These are phyloP conservation scores for Phaetusa simplex DNA, from an alignment of 2,113 vertebrate species.

Conservation along the genomic window DNA sequence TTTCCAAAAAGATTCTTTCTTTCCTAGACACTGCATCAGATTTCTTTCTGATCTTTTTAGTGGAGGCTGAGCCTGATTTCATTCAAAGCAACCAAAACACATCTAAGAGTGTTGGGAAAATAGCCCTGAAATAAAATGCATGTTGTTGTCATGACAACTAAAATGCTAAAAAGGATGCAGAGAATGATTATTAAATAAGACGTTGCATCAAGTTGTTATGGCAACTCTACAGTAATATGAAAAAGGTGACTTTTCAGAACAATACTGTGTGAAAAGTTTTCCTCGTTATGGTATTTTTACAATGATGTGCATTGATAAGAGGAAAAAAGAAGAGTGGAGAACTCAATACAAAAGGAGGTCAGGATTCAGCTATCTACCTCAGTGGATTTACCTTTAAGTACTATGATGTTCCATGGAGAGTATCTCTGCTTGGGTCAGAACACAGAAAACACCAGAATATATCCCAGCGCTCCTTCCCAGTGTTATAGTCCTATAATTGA, in stretches of 20 bases:
- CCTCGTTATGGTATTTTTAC: background rate
- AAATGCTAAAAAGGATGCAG: slow-evolving; percentile 61
- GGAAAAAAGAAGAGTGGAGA: background rate
- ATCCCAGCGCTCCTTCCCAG: background rate
- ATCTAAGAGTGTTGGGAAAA: background rate
- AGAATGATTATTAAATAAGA: slow-evolving; percentile 55
- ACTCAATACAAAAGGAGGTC: background rate
- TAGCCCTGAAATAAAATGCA: slow-evolving; percentile 49
- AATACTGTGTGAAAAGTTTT: slow-evolving; percentile 9
- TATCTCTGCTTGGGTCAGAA: background rate
- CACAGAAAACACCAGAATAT: background rate
- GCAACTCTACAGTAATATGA: slow-evolving; percentile 54
- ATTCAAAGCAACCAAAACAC: slow-evolving; percentile 33
- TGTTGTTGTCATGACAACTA: slow-evolving; percentile 73
- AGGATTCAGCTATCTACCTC: background rate
- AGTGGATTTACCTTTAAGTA: background rate
- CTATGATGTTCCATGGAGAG: background rate
- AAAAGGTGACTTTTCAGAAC: slow-evolving; percentile 21
- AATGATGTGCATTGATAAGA: background rate
- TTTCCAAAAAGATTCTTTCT: background rate
- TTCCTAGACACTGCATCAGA: background rate
- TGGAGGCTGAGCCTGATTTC: slow-evolving; percentile 7
- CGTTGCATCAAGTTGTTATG: slow-evolving; percentile 70
- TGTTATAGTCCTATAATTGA: background rate
- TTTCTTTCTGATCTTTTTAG: slow-evolving; percentile 40